phyloP scores from a whole-genome alignment of 2,797 vertebrate species.

The Sorex maritimensis region DNA sequence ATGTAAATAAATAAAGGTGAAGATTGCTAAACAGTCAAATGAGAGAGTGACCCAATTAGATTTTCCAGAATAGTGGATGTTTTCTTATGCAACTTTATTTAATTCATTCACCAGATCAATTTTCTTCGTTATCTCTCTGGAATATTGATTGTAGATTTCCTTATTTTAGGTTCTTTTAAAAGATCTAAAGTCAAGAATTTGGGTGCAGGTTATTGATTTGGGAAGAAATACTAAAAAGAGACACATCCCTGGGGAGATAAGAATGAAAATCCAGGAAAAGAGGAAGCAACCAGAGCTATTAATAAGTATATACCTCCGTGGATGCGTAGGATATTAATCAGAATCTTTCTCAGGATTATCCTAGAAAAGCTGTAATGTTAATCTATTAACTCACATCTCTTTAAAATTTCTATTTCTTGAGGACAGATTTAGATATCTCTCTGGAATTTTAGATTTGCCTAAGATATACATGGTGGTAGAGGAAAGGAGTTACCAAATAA shows the following conservation, averaged over 20 bases:
- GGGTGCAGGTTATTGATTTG: neutral
- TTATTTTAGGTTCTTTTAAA: neutral
- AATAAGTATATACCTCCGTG: neutral
- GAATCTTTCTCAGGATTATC: neutral
- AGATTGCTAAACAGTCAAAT: neutral
- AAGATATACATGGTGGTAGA: neutral
- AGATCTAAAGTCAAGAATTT: neutral
- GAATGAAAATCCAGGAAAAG: neutral
- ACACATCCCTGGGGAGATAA: neutral
- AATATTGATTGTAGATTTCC: neutral
- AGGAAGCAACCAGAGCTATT: neutral
- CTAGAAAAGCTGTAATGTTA: neutral
- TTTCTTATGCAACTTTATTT: neutral
- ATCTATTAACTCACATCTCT: neutral
- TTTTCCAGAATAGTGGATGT: neutral
- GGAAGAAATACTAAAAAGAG: neutral
- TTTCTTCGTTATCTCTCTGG: neutral
- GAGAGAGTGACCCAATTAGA: neutral
- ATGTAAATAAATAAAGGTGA: neutral
- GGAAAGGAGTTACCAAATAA: neutral
- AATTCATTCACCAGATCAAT: neutral
- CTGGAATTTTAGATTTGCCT: neutral
- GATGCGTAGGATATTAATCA: neutral
- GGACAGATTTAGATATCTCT: neutral
- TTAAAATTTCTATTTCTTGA: neutral